Base-by-base conservation (phyloP, 1,140 invertebrate genomes). In the Drosophila auraria region DNA sequence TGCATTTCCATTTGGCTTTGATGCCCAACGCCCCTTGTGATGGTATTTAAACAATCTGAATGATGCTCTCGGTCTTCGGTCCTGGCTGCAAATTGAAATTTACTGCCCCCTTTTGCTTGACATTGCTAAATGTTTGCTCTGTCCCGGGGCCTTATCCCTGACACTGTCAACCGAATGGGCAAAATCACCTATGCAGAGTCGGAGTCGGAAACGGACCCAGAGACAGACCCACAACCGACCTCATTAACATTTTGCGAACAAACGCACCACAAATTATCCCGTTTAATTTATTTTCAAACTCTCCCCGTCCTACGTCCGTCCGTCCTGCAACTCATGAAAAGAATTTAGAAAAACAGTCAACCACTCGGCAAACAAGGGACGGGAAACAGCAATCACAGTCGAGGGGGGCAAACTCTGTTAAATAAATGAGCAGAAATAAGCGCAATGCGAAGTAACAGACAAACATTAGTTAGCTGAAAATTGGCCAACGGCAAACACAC, bases 391-490 rank as follows among this genome's bases (percentile, higher is more conserved):
- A 80, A 53, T 53, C 45, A 73, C 49, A 72, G 62, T 68, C 47
- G 20, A 33, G 54, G 38, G 12, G 40, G 42, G 20, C 20, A 83
- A 79, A 64, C 65, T 65, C 40, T 58, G 53, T 49, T 66, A 80
- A 83, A 83, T 83, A 83, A 83, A 83, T 83, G 72, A 66, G 63
- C 71, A 83, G 70, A 83, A 63, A 62, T 56, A 72, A 83, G 75
- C 64, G 64, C 75, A 57, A 36, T 57, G 56, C 64, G 47, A 79
- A 79, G 76, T 56, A 72, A 50, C 66, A 79, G 76, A 66, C 81
- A 80, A 80, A 83, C 81, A 83, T 83, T 80, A 68, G 81, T 83
- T 83, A 83, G 81, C 81, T 71, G 57, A 71, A 83, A 83, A 79
- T 80, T 83, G 76, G 76, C 76, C 61, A 71, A 63, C 30, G 53